Base-by-base conservation (phyloP, 2,888 invertebrate species). In the Ectobius pallidus region DNA sequence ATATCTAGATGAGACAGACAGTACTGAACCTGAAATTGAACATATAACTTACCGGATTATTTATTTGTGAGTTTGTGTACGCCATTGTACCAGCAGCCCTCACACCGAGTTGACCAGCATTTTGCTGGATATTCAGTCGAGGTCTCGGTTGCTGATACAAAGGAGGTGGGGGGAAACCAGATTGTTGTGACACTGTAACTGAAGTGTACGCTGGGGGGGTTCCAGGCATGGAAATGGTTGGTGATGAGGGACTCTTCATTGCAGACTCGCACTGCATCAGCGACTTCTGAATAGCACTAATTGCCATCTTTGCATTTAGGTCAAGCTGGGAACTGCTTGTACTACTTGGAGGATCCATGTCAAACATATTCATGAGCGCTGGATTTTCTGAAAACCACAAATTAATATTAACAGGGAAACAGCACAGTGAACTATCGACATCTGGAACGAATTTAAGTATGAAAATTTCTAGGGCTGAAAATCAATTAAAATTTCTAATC, bases 241-340 rank as follows among this genome's bases (percentile, higher is more conserved):
- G 86, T 78, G 87, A 87, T 78, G 86, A 84, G 72, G 91, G 90
- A 78, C 87, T 87, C 81, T 90, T 91, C 72, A 89, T 86, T 7
- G 85, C 87, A 71, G 82, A 84, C 74, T 88, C 88, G 80, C 89
- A 92, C 79, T 91, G 92, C 96, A 97, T 97, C 80, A 97, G 86
- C 79, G 93, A 93, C 82, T 94, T 92, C 80, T 95, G 93, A 80
- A 97, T 97, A 62, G 92, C 94, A 80, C 91, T 93, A 76, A 97
- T 97, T 75, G 93, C 93, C 83, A 91, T 89, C 81, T 91, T 91
- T 80, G 93, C 93, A 79, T 89, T 89, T 79, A 88, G 83, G 71
- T 85, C 86, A 81, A 86, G 80, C 62, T 82, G 84, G 18, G 75
- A 77, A 70, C 77, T 69, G 65, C 68, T 72, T 72, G 79, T 81